Conservation (phyloP, 2,888 invertebrate genomes). For the Syritta pipiens region DNA sequence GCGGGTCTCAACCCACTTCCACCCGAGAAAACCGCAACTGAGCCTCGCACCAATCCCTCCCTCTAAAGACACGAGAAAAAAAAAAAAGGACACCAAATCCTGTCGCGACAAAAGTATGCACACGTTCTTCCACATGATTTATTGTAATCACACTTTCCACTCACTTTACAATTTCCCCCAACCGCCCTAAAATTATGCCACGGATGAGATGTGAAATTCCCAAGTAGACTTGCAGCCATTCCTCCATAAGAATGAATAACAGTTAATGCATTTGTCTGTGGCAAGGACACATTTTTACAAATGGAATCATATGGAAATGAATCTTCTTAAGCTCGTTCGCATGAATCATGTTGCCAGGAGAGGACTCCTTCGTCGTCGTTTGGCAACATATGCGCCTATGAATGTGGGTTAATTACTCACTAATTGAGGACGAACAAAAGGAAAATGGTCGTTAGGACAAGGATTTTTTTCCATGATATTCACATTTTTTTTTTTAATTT, state of each 20-base stretch:
- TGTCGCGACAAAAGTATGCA: constrained; percentile 55
- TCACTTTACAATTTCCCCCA: constrained; percentile 46
- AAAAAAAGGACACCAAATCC: constrained; percentile 1
- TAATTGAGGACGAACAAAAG: constrained; percentile 25
- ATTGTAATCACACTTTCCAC: constrained; percentile 62
- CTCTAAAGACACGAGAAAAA: not conserved
- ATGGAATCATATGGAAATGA: constrained; percentile 50
- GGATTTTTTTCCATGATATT: constrained; percentile 45
- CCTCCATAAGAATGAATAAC: constrained; percentile 25
- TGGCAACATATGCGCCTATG: constrained; percentile 14
- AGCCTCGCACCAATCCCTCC: too few species aligned
- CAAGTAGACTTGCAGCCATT: constrained; percentile 14
- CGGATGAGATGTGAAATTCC: constrained; percentile 27
- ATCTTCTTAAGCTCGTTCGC: constrained; percentile 26
- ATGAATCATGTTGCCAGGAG: constrained; percentile 43
- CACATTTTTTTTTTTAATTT: constrained; percentile 46
- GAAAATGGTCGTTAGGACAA: constrained; percentile 1
- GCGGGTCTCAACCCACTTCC: not conserved
- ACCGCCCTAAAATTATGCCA: constrained; percentile 18
- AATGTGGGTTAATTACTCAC: constrained; percentile 12
- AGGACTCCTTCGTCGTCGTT: not conserved
- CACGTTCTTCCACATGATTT: constrained; percentile 56
- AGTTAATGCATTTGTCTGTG: constrained; percentile 53
- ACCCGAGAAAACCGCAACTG: not conserved
- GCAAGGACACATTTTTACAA: constrained; percentile 36